phyloP scores from a whole-genome alignment of 2,797 vertebrate genomes.

The Cyclopterus lumpus region DNA sequence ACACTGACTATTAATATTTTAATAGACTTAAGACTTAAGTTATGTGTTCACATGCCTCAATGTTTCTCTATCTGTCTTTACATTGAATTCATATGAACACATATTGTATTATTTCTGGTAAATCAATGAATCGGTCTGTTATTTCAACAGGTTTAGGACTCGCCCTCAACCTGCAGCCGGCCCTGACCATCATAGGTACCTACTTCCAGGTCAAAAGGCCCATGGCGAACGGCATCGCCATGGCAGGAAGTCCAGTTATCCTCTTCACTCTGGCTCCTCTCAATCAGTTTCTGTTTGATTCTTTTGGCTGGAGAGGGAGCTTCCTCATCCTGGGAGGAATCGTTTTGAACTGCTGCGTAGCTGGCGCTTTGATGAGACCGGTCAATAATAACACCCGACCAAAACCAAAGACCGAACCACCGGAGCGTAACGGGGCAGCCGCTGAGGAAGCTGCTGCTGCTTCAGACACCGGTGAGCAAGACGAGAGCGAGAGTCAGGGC shows the following conservation, averaged over 20 bases:
- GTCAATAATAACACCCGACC: slow-evolving; percentile 57
- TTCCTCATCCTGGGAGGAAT: slow-evolving; percentile 87
- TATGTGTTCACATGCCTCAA: background rate
- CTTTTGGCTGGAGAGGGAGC: slow-evolving; percentile 88
- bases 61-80: background rate
- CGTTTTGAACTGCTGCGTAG: slow-evolving; percentile 86
- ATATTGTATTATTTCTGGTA: background rate
- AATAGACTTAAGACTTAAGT: background rate
- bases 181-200: slow-evolving; percentile 87
- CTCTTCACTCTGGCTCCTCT: slow-evolving; percentile 86
- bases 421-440: slow-evolving; percentile 13
- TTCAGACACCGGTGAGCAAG: slow-evolving; percentile 33
- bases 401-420: slow-evolving; percentile 26
- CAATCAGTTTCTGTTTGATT: slow-evolving; percentile 87
- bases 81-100: background rate
- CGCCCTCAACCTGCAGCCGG: slow-evolving; percentile 88
- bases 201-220: slow-evolving; percentile 87
- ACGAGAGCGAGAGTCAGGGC: slow-evolving; percentile 37
- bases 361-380: slow-evolving; percentile 87
- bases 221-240: slow-evolving; percentile 85
- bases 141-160: slow-evolving; percentile 84
- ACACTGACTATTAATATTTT: background rate
- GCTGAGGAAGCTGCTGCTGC: slow-evolving; percentile 26
- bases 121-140: background rate
- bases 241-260: slow-evolving; percentile 87